Percentiles rank a stretch among this genome's conserved stretches.
These are phyloP conservation scores for Macheiramphus alcinus DNA, from an alignment of 2,113 vertebrate species.

Conservation along the genomic window DNA sequence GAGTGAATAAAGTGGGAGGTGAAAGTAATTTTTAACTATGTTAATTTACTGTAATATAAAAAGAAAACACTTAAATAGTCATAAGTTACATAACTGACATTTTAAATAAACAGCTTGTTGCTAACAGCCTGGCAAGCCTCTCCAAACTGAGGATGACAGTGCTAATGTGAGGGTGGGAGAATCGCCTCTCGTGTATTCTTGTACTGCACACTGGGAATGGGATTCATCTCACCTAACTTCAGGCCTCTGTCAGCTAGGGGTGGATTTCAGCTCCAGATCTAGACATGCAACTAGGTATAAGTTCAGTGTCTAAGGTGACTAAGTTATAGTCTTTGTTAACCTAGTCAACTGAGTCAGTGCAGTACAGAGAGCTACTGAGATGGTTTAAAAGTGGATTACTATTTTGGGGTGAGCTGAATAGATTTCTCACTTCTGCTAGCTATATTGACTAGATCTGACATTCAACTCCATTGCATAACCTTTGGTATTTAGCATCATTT, in stretches of 20 bases:
- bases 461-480: not conserved
- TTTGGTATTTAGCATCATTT: not conserved
- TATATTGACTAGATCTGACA: not conserved
- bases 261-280: not conserved
- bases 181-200: not conserved
- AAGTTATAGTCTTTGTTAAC: not conserved
- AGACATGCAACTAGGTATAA: not conserved
- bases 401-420: not conserved
- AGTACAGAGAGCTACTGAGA: not conserved
- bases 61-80: not conserved
- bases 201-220: not conserved
- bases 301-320: not conserved
- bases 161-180: not conserved
- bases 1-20: not conserved
- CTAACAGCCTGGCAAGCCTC: not conserved
- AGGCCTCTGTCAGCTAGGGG: not conserved
- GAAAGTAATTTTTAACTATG: not conserved
- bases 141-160: not conserved
- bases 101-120: conserved; percentile 24
- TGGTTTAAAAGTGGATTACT: not conserved
- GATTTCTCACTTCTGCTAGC: not conserved
- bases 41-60: not conserved
- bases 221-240: not conserved
- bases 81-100: conserved; percentile 23
- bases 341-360: not conserved